Percentiles rank a stretch among this genome's conserved stretches.
Conservation (phyloP, 2,888 invertebrate species). For the Pollenia angustigena region DNA sequence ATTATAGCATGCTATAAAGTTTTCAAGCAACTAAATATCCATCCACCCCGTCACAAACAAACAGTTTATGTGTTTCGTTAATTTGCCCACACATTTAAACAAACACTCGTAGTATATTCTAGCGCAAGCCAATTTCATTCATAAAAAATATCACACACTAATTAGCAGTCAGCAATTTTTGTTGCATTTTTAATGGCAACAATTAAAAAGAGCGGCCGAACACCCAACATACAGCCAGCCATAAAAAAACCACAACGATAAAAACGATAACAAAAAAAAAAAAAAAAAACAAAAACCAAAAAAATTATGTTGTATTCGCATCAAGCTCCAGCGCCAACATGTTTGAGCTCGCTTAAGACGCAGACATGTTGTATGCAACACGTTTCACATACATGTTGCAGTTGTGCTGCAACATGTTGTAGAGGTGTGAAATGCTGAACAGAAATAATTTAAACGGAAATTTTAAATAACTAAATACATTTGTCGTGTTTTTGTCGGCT, state of each 20-base stretch:
- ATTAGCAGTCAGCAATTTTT: constrained; percentile 49
- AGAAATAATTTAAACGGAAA: constrained; percentile 11
- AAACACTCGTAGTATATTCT: background rate
- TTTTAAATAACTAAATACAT: background rate
- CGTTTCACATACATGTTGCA: constrained; percentile 12
- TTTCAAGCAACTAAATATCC: background rate
- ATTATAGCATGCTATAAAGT: constrained; percentile 64
- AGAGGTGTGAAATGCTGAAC: background rate
- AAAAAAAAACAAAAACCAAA: background rate
- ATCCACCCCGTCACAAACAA: background rate
- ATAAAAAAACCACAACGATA: background rate
- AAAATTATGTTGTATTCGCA: background rate
- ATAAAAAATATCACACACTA: constrained; percentile 67
- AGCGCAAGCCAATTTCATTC: constrained; percentile 64
- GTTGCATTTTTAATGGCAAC: constrained; percentile 43
- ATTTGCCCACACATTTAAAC: background rate
- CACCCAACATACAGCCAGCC: background rate
- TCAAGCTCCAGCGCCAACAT: background rate
- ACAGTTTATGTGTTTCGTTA: background rate
- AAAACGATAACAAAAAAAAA: constrained; percentile 22
- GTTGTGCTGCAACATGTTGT: constrained; percentile 34
- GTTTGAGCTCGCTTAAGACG: background rate
- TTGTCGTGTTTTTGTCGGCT: constrained; percentile 6
- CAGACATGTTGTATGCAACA: background rate
- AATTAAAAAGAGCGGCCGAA: constrained; percentile 52